Evolutionary conservation across 2,888 invertebrate genomes (phyloP).

Genomic region (Drosophila nigritarsus): DNA sequence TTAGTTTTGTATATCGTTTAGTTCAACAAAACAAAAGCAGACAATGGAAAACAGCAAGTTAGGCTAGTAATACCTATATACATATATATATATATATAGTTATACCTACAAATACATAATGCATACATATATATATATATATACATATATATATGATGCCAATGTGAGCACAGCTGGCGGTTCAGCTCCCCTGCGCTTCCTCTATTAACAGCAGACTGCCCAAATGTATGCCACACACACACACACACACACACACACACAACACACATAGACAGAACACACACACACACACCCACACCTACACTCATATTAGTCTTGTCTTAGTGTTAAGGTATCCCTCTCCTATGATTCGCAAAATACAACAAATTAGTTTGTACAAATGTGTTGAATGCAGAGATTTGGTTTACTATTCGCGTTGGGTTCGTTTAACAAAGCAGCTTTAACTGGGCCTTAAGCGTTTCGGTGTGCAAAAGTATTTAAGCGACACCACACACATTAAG

Average conservation of each 20-base stretch:
- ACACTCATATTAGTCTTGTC: constrained; percentile 46
- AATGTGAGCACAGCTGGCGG: constrained; percentile 36
- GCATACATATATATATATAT: neutral
- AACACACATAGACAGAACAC: neutral
- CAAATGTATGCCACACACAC: constrained; percentile 20
- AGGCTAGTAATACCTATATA: constrained; percentile 43
- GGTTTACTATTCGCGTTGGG: constrained; percentile 6
- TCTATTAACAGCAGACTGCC: constrained; percentile 36
- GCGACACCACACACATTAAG: neutral
- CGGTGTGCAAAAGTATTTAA: neutral
- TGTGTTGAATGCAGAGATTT: constrained; percentile 34
- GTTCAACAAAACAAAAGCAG: constrained; percentile 22
- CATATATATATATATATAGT: neutral
- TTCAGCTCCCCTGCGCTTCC: constrained; percentile 48
- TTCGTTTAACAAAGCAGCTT: neutral
- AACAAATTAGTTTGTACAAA: constrained; percentile 67
- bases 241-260: constrained; percentile 1
- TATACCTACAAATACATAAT: constrained; percentile 10
- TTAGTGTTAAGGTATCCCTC: constrained; percentile 52
- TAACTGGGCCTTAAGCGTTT: neutral
- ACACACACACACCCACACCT: constrained; percentile 11
- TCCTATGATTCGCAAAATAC: constrained; percentile 59
- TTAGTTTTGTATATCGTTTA: constrained; percentile 39
- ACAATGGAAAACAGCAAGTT: constrained; percentile 20
- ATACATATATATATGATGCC: constrained; percentile 13